Conservation (phyloP, 2,797 vertebrate genomes). For the Myotis findleyi region DNA sequence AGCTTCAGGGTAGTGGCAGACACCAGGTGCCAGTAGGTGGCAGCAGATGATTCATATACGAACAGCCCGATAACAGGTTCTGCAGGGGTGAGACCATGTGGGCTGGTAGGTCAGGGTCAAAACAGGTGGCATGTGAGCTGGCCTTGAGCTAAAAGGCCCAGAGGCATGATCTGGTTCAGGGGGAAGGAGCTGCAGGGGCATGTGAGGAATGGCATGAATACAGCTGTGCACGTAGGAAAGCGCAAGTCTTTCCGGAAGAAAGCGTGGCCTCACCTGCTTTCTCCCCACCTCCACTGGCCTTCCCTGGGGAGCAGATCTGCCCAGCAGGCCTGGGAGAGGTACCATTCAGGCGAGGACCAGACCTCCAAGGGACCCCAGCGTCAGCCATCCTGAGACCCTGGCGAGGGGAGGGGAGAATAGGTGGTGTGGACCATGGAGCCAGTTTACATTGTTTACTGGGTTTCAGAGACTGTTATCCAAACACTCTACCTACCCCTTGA, state of each 20-base stretch:
- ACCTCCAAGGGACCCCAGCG: background rate
- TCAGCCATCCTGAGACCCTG: background rate
- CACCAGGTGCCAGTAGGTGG: background rate
- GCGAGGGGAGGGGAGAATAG: background rate
- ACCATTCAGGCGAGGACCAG: background rate
- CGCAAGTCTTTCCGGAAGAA: background rate
- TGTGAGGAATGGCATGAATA: background rate
- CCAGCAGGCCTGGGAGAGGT: background rate
- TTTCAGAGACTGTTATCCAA: background rate
- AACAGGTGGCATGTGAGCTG: background rate
- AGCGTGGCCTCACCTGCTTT: background rate
- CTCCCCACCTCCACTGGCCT: background rate
- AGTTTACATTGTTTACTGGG: background rate
- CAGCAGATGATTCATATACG: background rate
- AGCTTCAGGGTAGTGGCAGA: background rate
- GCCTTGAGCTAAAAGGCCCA: background rate
- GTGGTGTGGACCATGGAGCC: background rate
- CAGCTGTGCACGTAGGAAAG: accelerated
- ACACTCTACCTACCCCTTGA: accelerated
- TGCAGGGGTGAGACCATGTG: too few relatives aligned
- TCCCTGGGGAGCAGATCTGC: background rate
- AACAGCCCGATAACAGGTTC: background rate
- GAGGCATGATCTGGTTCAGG: background rate
- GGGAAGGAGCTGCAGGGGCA: background rate
- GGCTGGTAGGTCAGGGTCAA: background rate